Evolutionary conservation across 2,113 vertebrate genomes (phyloP).

Genomic region (Vidua macroura): DNA sequence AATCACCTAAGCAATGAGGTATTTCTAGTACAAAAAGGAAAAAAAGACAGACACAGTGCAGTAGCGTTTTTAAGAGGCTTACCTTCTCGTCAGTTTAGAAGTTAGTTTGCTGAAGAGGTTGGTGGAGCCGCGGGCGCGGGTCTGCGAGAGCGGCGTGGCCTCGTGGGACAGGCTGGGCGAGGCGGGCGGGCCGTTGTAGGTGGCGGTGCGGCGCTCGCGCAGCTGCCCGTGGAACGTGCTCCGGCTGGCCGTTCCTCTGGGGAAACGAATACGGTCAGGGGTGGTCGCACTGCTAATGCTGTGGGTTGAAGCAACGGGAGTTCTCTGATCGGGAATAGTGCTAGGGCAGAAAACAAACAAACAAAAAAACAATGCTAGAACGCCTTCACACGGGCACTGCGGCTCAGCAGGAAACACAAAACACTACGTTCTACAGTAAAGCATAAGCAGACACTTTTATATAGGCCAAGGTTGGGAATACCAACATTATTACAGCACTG

Average conservation of each 20-base stretch:
- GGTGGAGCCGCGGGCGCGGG: conserved; percentile 90
- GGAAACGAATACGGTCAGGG: conserved; percentile 92
- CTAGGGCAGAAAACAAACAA: conserved; percentile 66
- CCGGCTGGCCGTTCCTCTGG: conserved; percentile 89
- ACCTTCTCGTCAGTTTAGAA: conserved; percentile 97
- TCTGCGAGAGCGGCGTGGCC: conserved; percentile 87
- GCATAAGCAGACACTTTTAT: conserved; percentile 19
- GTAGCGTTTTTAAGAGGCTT: background rate
- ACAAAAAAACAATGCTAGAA: background rate
- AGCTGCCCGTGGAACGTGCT: conserved; percentile 98
- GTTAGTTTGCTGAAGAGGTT: conserved; percentile 97
- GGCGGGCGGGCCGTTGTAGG: conserved; percentile 94
- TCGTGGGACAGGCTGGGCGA: conserved; percentile 94
- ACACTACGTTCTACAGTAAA: conserved; percentile 5
- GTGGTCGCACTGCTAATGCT: conserved; percentile 90
- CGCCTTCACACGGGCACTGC: background rate
- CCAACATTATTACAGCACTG: conserved; percentile 20
- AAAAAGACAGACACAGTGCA: fast-evolving
- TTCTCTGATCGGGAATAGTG: conserved; percentile 83
- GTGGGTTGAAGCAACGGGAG: conserved; percentile 93
- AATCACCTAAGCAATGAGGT: background rate
- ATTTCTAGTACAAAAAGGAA: background rate
- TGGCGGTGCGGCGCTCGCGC: conserved; percentile 91
- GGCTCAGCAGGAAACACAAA: conserved; percentile 19
- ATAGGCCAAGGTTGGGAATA: conserved; percentile 23